Conservation (phyloP, 2,888 invertebrate species). For the Eremobia ochroleuca region DNA sequence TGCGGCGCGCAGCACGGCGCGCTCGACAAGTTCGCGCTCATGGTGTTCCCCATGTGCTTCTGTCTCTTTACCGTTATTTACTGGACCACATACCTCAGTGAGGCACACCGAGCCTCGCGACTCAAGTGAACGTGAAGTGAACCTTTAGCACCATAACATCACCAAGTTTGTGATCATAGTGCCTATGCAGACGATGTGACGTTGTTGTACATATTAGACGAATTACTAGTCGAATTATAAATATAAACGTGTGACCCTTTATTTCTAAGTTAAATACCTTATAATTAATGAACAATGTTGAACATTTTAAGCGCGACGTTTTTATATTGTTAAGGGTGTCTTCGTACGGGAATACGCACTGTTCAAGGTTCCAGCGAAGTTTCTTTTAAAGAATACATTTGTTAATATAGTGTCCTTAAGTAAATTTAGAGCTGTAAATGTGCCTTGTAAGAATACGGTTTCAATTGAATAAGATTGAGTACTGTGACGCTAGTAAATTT, state of each 20-base stretch:
- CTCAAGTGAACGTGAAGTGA: conserved; percentile 69
- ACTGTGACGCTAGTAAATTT: conserved; percentile 61
- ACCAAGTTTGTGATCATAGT: conserved; percentile 71
- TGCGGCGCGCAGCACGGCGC: conserved; percentile 92
- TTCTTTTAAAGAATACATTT: conserved; percentile 39
- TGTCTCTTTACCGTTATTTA: conserved; percentile 91
- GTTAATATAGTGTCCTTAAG: conserved; percentile 47
- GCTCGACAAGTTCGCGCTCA: conserved; percentile 91
- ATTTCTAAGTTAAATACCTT: conserved; percentile 48
- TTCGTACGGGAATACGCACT: conserved; percentile 37
- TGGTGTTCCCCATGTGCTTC: conserved; percentile 91
- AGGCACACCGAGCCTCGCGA: conserved; percentile 84
- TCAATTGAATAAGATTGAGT: conserved; percentile 44
- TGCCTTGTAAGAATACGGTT: conserved; percentile 63
- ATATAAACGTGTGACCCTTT: conserved; percentile 65
- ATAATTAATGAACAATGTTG: conserved; percentile 46
- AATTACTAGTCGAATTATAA: conserved; percentile 84
- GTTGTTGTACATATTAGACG: conserved; percentile 84
- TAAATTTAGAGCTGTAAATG: conserved; percentile 67
- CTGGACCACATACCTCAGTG: conserved; percentile 92
- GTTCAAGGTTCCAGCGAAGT: conserved; percentile 43
- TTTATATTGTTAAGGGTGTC: conserved; percentile 51
- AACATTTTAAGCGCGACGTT: conserved; percentile 54
- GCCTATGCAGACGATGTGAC: conserved; percentile 74
- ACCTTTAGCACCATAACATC: conserved; percentile 52